Evolutionary conservation across 2,888 invertebrate species (phyloP), one percentile per base, ranked within the genome.

Genomic region (Hemicrepidius hirtus): DNA sequence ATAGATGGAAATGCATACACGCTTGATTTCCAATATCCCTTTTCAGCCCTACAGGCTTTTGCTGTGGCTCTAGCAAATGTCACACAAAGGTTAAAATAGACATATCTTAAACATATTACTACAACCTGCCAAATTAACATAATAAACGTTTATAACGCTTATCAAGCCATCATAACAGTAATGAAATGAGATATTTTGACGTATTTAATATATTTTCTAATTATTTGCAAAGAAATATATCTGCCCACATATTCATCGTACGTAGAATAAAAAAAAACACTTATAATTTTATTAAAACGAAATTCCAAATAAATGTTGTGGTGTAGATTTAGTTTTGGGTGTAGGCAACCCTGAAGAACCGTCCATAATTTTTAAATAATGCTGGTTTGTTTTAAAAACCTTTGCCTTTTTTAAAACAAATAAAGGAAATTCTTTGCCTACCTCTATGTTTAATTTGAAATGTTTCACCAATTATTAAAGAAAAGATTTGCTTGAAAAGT

Each of bases 1-100:
- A 99, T 99, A 81, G 99, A 99, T 88, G 97, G 96, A 80, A 98
- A 98, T 86, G 98, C 98, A 50, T 99, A 99, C 88, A 99, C 99
- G 0, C 88, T 99, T 84, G 99, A 99, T 89, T 98, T 98, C 88
- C 98, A 99, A 87, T 97, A 98, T 87, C 99, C 99, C 32, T 99
- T 99, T 89, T 97, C 97, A 71, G 98, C 98, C 78, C 91, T 98
- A 75, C 99, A 99, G 88, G 99, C 99, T 71, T 99, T 99, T 88
- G 97, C 98, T 67, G 98, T 99, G 73, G 99, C 99, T 76, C 91
- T 99, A 83, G 97, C 97, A 77, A 97, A 97, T 86, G 97, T 98
- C 78, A 98, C 97, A 57, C 97, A 98, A 87, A 91, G 97, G 84
- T 91, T 98, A 82, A 97, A 97, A 88, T 97, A 90, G 90, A 75